phyloP scores from a whole-genome alignment of 2,113 vertebrate species.

The Hemichromis elongatus region DNA sequence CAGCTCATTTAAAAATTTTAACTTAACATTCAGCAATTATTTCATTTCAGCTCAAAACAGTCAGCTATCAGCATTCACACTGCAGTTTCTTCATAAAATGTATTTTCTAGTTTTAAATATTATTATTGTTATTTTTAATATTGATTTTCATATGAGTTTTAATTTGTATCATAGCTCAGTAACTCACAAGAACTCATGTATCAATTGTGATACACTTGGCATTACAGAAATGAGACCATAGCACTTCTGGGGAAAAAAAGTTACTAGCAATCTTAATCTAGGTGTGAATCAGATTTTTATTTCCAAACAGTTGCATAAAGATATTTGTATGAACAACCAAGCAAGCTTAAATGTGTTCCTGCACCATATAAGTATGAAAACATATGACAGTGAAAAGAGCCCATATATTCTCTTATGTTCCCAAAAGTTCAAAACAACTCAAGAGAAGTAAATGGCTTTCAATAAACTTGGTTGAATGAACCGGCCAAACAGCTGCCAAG shows the following conservation, averaged over 20 bases:
- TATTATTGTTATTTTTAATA: background rate
- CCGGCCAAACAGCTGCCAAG: background rate
- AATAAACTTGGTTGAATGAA: background rate
- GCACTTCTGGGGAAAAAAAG: background rate
- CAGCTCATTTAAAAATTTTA: too few species aligned
- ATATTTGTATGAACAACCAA: background rate
- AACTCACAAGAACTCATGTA: background rate
- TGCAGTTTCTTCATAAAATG: too few species aligned
- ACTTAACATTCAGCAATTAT: too few species aligned
- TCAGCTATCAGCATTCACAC: too few species aligned
- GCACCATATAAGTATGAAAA: background rate
- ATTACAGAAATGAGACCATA: background rate
- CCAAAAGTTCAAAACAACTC: background rate
- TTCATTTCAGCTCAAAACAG: too few species aligned
- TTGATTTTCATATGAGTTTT: background rate
- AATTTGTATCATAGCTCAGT: background rate
- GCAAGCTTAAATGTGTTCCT: background rate
- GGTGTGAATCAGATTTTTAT: background rate
- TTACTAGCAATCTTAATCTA: background rate
- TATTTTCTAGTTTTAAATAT: background rate
- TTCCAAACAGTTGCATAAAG: background rate
- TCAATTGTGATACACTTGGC: background rate
- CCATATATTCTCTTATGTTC: background rate
- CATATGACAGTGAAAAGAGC: constrained; percentile 5
- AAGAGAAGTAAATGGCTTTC: background rate